These are phyloP conservation scores for Euwallacea fornicatus DNA, from an alignment of 1,140 invertebrate genomes.

Conservation along the genomic window DNA sequence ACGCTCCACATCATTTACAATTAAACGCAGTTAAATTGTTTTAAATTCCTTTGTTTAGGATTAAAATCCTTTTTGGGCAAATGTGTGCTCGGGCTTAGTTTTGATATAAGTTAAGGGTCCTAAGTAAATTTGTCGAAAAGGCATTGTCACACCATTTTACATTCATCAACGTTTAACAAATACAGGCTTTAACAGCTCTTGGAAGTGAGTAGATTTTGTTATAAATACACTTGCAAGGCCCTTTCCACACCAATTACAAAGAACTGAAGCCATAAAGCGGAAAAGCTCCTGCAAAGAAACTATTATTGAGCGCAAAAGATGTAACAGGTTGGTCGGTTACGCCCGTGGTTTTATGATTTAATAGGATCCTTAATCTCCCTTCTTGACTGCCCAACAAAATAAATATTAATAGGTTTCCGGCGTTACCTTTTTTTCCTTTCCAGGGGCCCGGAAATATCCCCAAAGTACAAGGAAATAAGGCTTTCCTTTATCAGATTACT, in stretches of 20 bases:
- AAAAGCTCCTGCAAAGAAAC: too few relatives aligned
- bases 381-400: conserved; percentile 10
- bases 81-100: conserved; percentile 10
- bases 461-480: conserved; percentile 14
- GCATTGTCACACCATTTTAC: background rate
- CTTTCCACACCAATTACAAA: too few relatives aligned
- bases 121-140: conserved; percentile 16
- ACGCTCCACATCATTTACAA: conserved; percentile 4
- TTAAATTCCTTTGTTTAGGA: conserved; percentile 11
- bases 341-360: conserved; percentile 9
- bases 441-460: conserved; percentile 1
- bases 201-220: too few relatives aligned
- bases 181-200: too few relatives aligned
- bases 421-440: conserved; percentile 12
- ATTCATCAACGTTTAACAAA: background rate
- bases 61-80: conserved; percentile 4
- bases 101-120: conserved; percentile 7
- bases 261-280: too few relatives aligned
- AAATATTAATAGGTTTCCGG: conserved; percentile 18
- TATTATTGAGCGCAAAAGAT: too few relatives aligned
- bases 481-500: conserved; percentile 13
- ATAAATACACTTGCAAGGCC: too few relatives aligned
- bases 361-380: conserved; percentile 9
- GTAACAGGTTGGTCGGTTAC: background rate
- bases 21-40: conserved; percentile 10